Conservation (phyloP, 2,888 invertebrate genomes). For the Trissonchulus sp. region DNA sequence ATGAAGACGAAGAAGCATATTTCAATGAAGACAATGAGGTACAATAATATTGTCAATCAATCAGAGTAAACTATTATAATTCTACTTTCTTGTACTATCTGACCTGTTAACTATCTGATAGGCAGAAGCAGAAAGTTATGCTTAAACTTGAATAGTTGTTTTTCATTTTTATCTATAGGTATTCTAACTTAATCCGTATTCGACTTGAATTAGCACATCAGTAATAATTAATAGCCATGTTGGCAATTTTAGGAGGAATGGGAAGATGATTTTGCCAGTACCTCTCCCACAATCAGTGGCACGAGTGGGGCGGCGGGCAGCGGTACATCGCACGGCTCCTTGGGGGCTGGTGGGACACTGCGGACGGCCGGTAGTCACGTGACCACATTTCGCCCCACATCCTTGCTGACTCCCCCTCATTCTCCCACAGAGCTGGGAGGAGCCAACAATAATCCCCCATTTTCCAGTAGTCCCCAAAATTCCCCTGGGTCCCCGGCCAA, state of each 20-base stretch:
- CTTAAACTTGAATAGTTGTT: too few species aligned
- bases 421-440: neutral
- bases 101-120: too few species aligned
- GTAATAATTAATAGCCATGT: too few species aligned
- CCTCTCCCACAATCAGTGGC: neutral
- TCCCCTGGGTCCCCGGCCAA: neutral
- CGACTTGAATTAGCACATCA: too few species aligned
- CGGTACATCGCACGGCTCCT: neutral
- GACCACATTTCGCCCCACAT: neutral
- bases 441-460: neutral
- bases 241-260: slow-evolving; percentile 23
- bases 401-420: neutral
- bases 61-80: too few species aligned
- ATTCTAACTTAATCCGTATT: too few species aligned
- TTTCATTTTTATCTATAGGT: too few species aligned
- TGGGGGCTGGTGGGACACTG: neutral
- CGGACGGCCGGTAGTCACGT: too few species aligned
- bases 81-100: too few species aligned
- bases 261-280: slow-evolving; percentile 12
- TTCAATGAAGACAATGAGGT: slow-evolving; percentile 88
- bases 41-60: too few species aligned
- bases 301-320: neutral
- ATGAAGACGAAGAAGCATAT: slow-evolving; percentile 98
- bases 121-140: too few species aligned
- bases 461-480: neutral